Conservation (phyloP, 2,113 vertebrate genomes). For the Trichomycterus rosablanca region DNA sequence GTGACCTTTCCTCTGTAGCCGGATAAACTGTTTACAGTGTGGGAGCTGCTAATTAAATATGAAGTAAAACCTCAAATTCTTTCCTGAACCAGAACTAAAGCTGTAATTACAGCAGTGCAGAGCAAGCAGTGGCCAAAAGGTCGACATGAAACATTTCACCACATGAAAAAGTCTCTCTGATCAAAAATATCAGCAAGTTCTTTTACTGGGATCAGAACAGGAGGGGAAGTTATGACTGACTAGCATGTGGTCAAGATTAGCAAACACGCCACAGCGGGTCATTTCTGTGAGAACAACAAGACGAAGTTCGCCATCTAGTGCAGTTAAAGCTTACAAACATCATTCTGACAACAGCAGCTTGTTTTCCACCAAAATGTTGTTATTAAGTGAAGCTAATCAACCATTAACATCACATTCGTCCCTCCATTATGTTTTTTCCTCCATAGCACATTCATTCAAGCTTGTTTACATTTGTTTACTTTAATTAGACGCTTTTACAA, state of each 20-base stretch:
- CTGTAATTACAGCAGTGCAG: slow-evolving; percentile 63
- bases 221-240: slow-evolving; percentile 66
- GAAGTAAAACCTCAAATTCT: slow-evolving; percentile 51
- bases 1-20: slow-evolving; percentile 39
- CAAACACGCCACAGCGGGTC: not conserved
- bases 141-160: slow-evolving; percentile 39
- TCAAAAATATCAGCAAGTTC: slow-evolving; percentile 18
- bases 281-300: not conserved
- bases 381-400: no score
- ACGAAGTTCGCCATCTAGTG: slow-evolving; percentile 37
- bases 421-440: no score
- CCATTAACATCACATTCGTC: no score
- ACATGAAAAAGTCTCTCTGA: slow-evolving; percentile 32
- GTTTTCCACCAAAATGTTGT: no score
- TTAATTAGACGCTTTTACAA: no score
- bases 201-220: no score
- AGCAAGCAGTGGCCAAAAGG: slow-evolving; percentile 59
- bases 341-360: no score
- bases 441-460: no score
- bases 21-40: slow-evolving; percentile 56
- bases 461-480: no score
- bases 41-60: slow-evolving; percentile 58
- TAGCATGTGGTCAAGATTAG: slow-evolving; percentile 57
- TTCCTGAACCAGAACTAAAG: slow-evolving; percentile 33
- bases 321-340: no score